Base-by-base conservation (phyloP, 2,888 invertebrate genomes). In the Rhimphoctona megacephalus region DNA sequence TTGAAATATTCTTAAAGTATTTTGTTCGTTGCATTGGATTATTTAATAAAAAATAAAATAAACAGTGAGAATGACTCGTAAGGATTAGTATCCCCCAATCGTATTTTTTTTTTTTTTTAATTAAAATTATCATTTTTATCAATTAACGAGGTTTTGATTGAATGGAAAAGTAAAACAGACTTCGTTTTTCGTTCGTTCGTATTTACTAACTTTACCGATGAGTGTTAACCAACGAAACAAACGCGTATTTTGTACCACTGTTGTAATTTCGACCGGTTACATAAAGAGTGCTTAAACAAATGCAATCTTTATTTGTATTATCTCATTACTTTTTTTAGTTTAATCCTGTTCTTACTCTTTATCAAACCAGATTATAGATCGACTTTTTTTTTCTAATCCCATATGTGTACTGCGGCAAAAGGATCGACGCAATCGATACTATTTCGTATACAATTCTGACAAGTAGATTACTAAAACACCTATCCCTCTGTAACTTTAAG, bases 221-320 rank as follows among this genome's bases (percentile, higher is more conserved):
- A 82, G 57, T 69, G 33, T 69, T 79, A 57, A 74, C 64, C 11
- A 30, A 19, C 39, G 33, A 64, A 83, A 76, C 30, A 74, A 80
- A 73, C 19, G 25, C 57, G 30, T 57, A 76, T 80, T 83, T 85
- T 85, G 85, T 85, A 85, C 85, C 72, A 77, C 85, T 77, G 81
- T 76, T 85, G 82, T 85, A 85, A 76, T 83, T 83, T 52, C 76
- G 72, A 83, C 73, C 80, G 64, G 77, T 83, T 81, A 78, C 86
- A 83, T 83, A 81, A 86, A 85, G 82, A 85, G 66, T 64, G 74
- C 78, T 84, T 81, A 78, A 84, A 81, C 30, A 81, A 84, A 86
- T 73, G 46, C 61, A 73, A 70, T 14, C 78, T 83, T 69, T 54
- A 73, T 70, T 74, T 54, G 52, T 70, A 61, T 85, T 61, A 30